Evolutionary conservation across 2,888 invertebrate genomes (phyloP).

Genomic region (Siphlonurus alternatus): DNA sequence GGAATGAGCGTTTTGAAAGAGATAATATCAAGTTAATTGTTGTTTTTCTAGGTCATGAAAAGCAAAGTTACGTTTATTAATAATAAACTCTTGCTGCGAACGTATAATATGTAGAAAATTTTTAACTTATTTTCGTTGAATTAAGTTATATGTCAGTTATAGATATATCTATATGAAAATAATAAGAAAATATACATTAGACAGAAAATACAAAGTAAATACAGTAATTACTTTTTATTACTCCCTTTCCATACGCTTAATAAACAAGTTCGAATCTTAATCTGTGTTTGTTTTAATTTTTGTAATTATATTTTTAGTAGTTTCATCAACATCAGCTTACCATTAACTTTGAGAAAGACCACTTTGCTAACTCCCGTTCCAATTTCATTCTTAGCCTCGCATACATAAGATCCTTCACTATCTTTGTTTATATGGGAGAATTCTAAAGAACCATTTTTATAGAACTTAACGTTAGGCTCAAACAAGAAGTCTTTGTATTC

Average conservation of each 20-base stretch:
- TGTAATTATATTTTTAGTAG: no score
- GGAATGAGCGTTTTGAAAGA: neutral
- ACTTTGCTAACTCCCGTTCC: conserved; percentile 85
- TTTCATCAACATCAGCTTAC: no score
- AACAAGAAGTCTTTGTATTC: conserved; percentile 72
- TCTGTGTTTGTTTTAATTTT: no score
- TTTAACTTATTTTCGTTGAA: no score
- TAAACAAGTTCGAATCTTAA: no score
- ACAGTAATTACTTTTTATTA: no score
- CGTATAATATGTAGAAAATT: no score
- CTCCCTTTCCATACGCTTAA: no score
- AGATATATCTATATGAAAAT: no score
- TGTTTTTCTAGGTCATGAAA: neutral
- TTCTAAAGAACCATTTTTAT: conserved; percentile 67
- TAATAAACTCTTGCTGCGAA: neutral
- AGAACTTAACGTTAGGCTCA: conserved; percentile 56
- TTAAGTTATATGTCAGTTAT: no score
- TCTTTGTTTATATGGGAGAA: conserved; percentile 71
- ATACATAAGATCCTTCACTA: conserved; percentile 79
- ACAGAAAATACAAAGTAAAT: no score
- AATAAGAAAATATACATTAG: no score
- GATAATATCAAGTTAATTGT: neutral
- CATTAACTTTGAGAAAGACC: conserved; percentile 75
- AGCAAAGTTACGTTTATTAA: neutral
- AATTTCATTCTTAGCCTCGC: conserved; percentile 85